These are phyloP conservation scores for Pantelozetes paolii DNA, from an alignment of 2,888 invertebrate species.

Conservation along the genomic window DNA sequence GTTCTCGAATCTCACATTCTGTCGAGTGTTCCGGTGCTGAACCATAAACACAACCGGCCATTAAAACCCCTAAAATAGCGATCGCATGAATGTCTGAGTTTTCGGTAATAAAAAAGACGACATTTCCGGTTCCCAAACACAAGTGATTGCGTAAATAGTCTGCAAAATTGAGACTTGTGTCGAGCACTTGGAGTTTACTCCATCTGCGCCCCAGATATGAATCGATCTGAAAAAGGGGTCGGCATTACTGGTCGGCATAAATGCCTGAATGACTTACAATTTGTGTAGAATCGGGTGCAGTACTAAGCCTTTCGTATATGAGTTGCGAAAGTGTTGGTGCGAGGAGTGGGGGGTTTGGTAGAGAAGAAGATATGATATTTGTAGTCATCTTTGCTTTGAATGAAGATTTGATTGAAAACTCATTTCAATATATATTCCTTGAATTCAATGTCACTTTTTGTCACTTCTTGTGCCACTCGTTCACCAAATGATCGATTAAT, in stretches of 20 bases:
- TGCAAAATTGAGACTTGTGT: conserved; percentile 5
- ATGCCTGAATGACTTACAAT: background rate
- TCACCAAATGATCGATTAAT: too few relatives aligned
- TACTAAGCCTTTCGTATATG: background rate
- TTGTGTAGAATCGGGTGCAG: background rate
- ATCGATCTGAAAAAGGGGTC: background rate
- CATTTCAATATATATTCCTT: too few relatives aligned
- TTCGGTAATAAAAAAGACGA: background rate
- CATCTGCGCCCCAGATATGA: background rate
- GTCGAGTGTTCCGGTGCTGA: background rate
- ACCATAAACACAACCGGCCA: background rate
- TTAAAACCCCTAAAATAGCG: background rate
- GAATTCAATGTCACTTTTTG: too few relatives aligned
- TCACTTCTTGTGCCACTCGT: too few relatives aligned
- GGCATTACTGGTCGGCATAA: too few relatives aligned
- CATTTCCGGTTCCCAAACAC: background rate
- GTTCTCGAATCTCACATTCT: background rate
- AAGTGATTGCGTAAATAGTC: background rate
- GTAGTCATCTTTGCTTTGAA: too few relatives aligned
- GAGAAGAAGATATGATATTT: too few relatives aligned
- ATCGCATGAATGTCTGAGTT: conserved; percentile 13
- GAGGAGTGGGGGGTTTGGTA: too few relatives aligned
- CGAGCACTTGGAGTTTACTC: background rate
- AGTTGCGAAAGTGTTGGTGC: too few relatives aligned
- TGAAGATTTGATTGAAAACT: too few relatives aligned